A percentile compares a stretch with the other conserved stretches of the same genome.
These are phyloP conservation scores for Beris chalybata DNA, from an alignment of 2,888 invertebrate species.

Conservation along the genomic window DNA sequence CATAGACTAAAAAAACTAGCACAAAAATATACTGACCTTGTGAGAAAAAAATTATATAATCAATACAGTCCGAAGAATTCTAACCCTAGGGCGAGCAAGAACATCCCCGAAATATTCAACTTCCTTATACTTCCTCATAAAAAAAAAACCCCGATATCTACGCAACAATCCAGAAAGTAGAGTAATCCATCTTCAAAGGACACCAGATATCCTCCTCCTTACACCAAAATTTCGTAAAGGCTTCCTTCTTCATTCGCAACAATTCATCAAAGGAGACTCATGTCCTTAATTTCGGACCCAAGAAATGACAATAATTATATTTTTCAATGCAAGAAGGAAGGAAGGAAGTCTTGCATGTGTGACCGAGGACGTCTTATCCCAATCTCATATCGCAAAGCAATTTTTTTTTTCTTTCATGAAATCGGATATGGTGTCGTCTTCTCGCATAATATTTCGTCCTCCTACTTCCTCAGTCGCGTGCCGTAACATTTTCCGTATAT, in stretches of 20 bases:
- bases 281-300: slow-evolving; percentile 1
- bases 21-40: too few relatives aligned
- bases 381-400: slow-evolving; percentile 20
- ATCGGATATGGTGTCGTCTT: slow-evolving; percentile 23
- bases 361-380: slow-evolving; percentile 8
- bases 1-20: too few relatives aligned
- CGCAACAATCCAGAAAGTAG: too few relatives aligned
- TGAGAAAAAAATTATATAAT: too few relatives aligned
- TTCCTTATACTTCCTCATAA: too few relatives aligned
- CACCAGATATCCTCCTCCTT: too few relatives aligned
- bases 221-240: too few relatives aligned
- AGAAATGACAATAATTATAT: slow-evolving; percentile 13
- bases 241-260: slow-evolving; percentile 6
- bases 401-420: neutral
- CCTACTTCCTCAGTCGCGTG: slow-evolving; percentile 33
- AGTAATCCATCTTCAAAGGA: too few relatives aligned
- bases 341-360: slow-evolving; percentile 14
- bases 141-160: too few relatives aligned
- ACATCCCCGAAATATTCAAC: too few relatives aligned
- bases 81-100: too few relatives aligned
- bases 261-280: neutral
- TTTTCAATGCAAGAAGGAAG: neutral
- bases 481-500: slow-evolving; percentile 9
- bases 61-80: too few relatives aligned
- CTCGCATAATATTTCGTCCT: slow-evolving; percentile 24